These are phyloP conservation scores for Rhamphomyia laevipes DNA, from an alignment of 2,888 invertebrate genomes.

Conservation along the genomic window DNA sequence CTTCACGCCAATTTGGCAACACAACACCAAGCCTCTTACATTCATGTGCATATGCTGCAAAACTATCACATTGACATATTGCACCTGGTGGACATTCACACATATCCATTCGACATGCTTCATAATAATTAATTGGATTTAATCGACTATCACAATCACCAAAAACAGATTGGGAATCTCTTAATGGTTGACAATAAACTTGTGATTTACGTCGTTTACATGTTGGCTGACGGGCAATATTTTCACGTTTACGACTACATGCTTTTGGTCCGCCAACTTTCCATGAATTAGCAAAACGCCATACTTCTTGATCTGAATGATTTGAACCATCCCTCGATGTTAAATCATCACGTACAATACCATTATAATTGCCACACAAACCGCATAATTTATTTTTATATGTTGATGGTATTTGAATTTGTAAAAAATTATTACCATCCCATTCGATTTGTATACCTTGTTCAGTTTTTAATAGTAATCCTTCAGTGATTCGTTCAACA, in stretches of 20 bases:
- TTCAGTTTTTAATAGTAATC: conserved; percentile 54
- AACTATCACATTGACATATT: conserved; percentile 79
- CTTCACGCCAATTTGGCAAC: conserved; percentile 57
- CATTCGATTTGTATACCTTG: conserved; percentile 77
- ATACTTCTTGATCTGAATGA: conserved; percentile 47
- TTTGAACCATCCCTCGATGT: conserved; percentile 54
- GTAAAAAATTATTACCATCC: conserved; percentile 88
- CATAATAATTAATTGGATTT: conserved; percentile 70
- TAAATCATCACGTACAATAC: conserved; percentile 74
- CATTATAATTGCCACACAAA: conserved; percentile 90
- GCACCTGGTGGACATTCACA: conserved; percentile 71
- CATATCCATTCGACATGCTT: conserved; percentile 77
- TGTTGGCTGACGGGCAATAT: conserved; percentile 37
- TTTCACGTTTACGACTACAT: conserved; percentile 48
- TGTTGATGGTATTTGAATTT: conserved; percentile 62
- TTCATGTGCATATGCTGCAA: conserved; percentile 80
- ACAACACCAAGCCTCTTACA: conserved; percentile 67
- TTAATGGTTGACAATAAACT: conserved; percentile 43
- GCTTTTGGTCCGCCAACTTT: conserved; percentile 69
- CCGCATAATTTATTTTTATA: conserved; percentile 76
- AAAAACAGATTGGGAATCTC: conserved; percentile 45
- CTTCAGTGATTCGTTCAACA: conserved; percentile 49
- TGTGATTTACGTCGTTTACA: conserved; percentile 42
- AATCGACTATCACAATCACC: conserved; percentile 66
- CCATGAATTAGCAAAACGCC: conserved; percentile 82